These are phyloP conservation scores for Whitmania pigra DNA, from an alignment of 1,140 invertebrate genomes.

Conservation along the genomic window DNA sequence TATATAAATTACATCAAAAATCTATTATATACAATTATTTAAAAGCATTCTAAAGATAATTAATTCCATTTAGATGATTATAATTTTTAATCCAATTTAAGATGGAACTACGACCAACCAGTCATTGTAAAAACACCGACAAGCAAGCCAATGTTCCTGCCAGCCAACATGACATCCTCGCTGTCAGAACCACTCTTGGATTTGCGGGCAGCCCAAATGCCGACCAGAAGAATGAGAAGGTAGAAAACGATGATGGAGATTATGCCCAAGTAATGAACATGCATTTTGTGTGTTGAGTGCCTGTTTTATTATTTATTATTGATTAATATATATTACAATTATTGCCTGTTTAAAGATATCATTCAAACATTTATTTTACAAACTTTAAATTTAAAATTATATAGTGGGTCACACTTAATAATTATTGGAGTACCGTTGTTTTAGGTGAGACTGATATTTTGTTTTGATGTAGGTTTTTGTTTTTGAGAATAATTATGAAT, in stretches of 20 bases:
- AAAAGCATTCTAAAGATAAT: slow-evolving; percentile 15
- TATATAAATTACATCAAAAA: too few relatives aligned
- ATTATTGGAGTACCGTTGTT: too few relatives aligned
- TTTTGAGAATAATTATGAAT: too few relatives aligned
- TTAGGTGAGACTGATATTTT: too few relatives aligned
- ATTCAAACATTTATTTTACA: too few relatives aligned
- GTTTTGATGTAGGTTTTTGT: too few relatives aligned
- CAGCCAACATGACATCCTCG: slow-evolving; percentile 69
- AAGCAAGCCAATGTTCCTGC: slow-evolving; percentile 81
- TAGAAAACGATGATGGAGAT: slow-evolving; percentile 43
- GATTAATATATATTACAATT: too few relatives aligned
- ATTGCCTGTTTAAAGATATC: too few relatives aligned
- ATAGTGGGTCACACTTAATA: too few relatives aligned
- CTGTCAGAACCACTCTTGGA: slow-evolving; percentile 41
- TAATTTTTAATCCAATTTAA: slow-evolving; percentile 11
- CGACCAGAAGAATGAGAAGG: slow-evolving; percentile 31
- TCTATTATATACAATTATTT: too few relatives aligned
- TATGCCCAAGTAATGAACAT: slow-evolving; percentile 50
- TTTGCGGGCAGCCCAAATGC: slow-evolving; percentile 31
- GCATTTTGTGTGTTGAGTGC: not conserved
- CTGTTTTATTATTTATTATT: too few relatives aligned
- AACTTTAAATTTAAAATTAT: too few relatives aligned
- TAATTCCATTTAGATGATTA: slow-evolving; percentile 9
- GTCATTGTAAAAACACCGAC: slow-evolving; percentile 98
- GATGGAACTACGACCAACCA: slow-evolving; percentile 47